Conservation (phyloP, 2,113 vertebrate species). For the Equus przewalskii region DNA sequence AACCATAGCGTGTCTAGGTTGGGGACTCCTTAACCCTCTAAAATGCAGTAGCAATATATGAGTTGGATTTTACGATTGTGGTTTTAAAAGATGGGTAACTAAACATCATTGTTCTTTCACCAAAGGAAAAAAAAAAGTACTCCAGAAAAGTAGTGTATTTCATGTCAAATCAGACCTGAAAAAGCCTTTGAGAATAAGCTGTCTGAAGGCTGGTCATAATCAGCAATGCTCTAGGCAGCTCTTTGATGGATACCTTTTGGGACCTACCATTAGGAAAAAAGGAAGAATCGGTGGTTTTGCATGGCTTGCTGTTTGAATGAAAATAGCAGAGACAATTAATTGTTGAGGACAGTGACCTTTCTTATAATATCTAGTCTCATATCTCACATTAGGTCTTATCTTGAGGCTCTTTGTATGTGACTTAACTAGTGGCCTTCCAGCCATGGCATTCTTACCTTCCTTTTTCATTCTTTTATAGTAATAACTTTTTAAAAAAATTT, state of each 20-base stretch:
- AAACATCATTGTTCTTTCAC: background rate
- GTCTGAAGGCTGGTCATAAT: background rate
- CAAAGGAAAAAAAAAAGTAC: background rate
- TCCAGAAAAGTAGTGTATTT: background rate
- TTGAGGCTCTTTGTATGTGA: background rate
- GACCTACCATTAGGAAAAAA: constrained; percentile 30
- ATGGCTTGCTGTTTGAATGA: background rate
- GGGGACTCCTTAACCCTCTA: background rate
- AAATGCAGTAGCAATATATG: background rate
- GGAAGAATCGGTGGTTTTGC: background rate
- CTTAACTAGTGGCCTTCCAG: background rate
- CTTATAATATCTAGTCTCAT: background rate
- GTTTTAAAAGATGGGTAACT: constrained; percentile 58
- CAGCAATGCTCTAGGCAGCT: background rate
- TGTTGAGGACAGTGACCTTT: background rate
- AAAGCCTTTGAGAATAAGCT: constrained; percentile 13
- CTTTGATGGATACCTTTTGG: constrained; percentile 5
- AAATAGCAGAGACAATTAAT: background rate
- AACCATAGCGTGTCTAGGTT: background rate
- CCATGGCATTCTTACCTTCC: background rate
- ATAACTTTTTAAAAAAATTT: background rate
- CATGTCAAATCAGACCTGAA: background rate
- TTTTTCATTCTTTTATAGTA: background rate
- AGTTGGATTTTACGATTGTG: constrained; percentile 40
- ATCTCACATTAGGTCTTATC: background rate